These are phyloP conservation scores for Chloropsis cyanopogon DNA, from an alignment of 2,113 vertebrate genomes.

Conservation along the genomic window DNA sequence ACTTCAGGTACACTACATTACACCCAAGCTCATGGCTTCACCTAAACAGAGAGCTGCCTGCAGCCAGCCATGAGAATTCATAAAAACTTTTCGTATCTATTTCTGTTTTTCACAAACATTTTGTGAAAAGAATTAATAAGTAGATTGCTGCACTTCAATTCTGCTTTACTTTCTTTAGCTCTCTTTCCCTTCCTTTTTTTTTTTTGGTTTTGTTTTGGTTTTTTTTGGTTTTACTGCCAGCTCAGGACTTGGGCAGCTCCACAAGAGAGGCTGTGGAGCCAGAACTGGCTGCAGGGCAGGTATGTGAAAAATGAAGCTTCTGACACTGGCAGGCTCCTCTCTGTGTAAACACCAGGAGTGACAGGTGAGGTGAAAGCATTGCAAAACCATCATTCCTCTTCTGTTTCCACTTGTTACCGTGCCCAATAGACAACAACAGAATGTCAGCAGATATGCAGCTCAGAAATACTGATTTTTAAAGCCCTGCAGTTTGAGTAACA, in stretches of 20 bases:
- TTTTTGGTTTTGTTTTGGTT: not conserved
- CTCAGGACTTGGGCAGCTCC: not conserved
- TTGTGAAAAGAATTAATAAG: not conserved
- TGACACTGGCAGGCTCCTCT: constrained; percentile 7
- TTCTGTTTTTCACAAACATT: not conserved
- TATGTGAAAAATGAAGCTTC: constrained; percentile 50
- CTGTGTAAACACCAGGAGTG: not conserved
- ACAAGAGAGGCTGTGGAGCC: not conserved
- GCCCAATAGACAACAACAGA: not conserved
- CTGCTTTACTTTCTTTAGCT: not conserved
- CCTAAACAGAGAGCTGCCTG: not conserved
- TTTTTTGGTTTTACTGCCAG: not conserved
- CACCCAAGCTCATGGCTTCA: not conserved
- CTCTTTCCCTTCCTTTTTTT: not conserved
- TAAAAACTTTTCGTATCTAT: not conserved
- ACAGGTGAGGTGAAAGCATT: constrained; percentile 16
- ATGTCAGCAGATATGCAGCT: not conserved
- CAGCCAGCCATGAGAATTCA: not conserved
- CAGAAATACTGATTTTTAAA: not conserved
- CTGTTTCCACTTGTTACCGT: not conserved
- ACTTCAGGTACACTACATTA: not conserved
- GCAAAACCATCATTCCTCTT: not conserved
- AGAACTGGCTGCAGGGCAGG: constrained; percentile 37
- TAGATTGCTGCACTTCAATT: not conserved
- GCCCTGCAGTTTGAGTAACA: not conserved